phyloP scores from a whole-genome alignment of 92 coral and sea anemone genomes.

The Chrysogorgia sp. region DNA sequence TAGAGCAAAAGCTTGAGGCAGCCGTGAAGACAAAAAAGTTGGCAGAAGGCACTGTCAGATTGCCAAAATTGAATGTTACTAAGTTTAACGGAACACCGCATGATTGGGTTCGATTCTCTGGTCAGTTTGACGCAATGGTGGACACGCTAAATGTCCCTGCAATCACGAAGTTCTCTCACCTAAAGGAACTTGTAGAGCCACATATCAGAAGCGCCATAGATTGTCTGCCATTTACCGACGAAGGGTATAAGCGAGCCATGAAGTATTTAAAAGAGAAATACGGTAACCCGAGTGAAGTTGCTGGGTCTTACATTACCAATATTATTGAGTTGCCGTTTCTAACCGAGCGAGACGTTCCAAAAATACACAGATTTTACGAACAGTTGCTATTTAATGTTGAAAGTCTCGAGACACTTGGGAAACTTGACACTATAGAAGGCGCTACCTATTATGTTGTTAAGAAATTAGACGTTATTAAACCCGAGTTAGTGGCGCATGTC shows the following conservation, averaged over 20 bases:
- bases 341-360: constrained; percentile 51
- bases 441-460: constrained; percentile 41
- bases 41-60: too few relatives aligned
- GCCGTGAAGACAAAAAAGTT: constrained; percentile 9
- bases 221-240: too few relatives aligned
- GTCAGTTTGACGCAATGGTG: constrained; percentile 48
- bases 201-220: constrained; percentile 32
- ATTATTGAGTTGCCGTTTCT: constrained; percentile 45
- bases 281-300: constrained; percentile 56
- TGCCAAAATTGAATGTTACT: too few relatives aligned
- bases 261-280: constrained; percentile 50
- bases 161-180: constrained; percentile 42
- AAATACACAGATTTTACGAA: constrained; percentile 55
- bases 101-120: constrained; percentile 52
- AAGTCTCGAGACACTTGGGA: constrained; percentile 56
- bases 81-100: too few relatives aligned
- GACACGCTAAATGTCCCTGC: constrained; percentile 38
- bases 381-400: constrained; percentile 52
- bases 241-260: constrained; percentile 46
- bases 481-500: constrained; percentile 54
- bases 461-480: constrained; percentile 41
- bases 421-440: constrained; percentile 53
- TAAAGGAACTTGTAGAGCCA: constrained; percentile 39
- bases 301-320: constrained; percentile 47
- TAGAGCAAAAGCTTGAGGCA: constrained; percentile 28